Evolutionary conservation across 2,888 invertebrate genomes (phyloP), one percentile per base, ranked within the genome.

Genomic region (Drosophila prostipennis): DNA sequence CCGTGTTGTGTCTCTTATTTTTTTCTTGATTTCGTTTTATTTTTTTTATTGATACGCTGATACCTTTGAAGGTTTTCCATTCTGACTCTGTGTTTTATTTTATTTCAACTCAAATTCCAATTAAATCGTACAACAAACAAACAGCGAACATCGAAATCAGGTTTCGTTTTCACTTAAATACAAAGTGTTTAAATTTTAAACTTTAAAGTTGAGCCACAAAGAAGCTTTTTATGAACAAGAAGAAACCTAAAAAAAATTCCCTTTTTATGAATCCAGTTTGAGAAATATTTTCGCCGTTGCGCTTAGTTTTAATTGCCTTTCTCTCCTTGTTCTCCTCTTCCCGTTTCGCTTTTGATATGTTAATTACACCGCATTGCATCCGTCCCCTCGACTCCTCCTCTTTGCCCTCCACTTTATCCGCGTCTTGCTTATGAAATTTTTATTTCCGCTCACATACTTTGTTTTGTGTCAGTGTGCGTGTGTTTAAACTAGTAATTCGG

Each of bases 291-390:
- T 40, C 40, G 68, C 69, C 49, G 37, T 19, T 52, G 69, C 49
- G 51, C 70, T 71, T 48, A 45, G 42, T 36, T 71, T 72, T 61
- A 71, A 51, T 68, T 65, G 45, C 68, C 46, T 13, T 39, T 36
- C 23, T 14, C 37, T 19, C 29, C 34, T 23, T 32, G 29, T 32
- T 23, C 29, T 19, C 14, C 37, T 37, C 48, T 36, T 23, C 64
- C 29, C 63, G 36, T 42, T 37, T 45, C 72, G 49, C 70, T 53
- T 69, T 72, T 74, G 72, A 76, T 76, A 74, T 76, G 74, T 74
- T 72, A 72, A 72, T 76, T 72, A 76, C 68, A 53, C 46, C 59
- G 59, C 40, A 69, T 57, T 70, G 72, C 37, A 53, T 34, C 37
- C 19, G 37, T 11, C 10, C 29, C 13, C 14, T 26, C 26, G 5